Conservation (phyloP, 23 tunicate genomes). For the Trididemnum clinides region DNA sequence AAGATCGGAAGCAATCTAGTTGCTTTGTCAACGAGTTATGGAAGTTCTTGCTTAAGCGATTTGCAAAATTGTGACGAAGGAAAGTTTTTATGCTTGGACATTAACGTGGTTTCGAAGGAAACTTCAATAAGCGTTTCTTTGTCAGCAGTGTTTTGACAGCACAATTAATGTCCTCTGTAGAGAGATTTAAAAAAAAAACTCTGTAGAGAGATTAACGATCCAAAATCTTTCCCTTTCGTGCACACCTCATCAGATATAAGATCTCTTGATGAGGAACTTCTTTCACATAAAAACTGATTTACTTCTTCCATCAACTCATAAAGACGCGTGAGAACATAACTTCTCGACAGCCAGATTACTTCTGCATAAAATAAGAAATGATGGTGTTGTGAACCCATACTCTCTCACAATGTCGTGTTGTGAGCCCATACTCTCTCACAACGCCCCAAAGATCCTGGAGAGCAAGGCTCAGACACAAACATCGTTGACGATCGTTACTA, state of each 20-base stretch:
- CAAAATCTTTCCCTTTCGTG: constrained; percentile 45
- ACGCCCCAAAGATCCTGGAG: constrained; percentile 52
- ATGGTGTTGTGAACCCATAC: too few species aligned
- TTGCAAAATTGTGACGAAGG: constrained; percentile 63
- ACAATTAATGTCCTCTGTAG: too few species aligned
- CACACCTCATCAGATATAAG: constrained; percentile 64
- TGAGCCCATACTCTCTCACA: constrained; percentile 49
- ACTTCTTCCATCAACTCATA: too few species aligned
- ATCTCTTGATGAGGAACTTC: constrained; percentile 49
- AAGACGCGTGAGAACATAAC: constrained; percentile 34
- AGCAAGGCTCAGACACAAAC: constrained; percentile 45
- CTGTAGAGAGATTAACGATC: constrained; percentile 43
- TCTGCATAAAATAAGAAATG: constrained; percentile 52
- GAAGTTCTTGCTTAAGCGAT: constrained; percentile 54
- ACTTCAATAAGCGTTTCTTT: constrained; percentile 60
- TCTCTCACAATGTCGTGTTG: too few species aligned
- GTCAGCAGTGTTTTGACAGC: constrained; percentile 33
- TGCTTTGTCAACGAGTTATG: constrained; percentile 58
- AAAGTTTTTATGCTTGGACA: constrained; percentile 65
- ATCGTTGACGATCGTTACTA: constrained; percentile 32
- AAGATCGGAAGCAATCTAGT: constrained; percentile 53
- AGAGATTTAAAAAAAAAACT: constrained; percentile 21
- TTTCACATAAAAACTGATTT: too few species aligned
- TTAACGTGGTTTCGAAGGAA: constrained; percentile 56
- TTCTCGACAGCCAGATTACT: constrained; percentile 53